These are phyloP conservation scores for Sialis lutaria DNA, from an alignment of 2,888 invertebrate genomes.

Conservation along the genomic window DNA sequence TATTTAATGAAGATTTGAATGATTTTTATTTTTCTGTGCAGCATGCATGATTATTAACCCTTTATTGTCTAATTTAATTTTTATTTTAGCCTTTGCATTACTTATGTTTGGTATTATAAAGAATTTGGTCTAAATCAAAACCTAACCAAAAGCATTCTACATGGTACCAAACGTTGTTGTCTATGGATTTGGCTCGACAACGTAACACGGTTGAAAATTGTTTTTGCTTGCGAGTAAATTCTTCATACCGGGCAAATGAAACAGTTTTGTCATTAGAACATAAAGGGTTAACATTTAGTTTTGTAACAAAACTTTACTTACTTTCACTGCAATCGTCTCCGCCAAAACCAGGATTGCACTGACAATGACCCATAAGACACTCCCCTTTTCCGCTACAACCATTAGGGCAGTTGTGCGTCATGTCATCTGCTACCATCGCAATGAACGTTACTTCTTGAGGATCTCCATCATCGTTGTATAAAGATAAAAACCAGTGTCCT, in stretches of 20 bases:
- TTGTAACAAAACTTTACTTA: slow-evolving; percentile 29
- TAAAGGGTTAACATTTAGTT: neutral
- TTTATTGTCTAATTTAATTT: too few relatives aligned
- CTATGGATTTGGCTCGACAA: too few relatives aligned
- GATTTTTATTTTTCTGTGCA: too few relatives aligned
- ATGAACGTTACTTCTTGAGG: slow-evolving; percentile 74
- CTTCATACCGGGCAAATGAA: neutral
- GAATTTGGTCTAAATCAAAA: neutral
- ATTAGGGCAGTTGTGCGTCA: slow-evolving; percentile 90
- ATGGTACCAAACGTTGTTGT: too few relatives aligned
- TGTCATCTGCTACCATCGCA: slow-evolving; percentile 72
- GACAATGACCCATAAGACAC: slow-evolving; percentile 87
- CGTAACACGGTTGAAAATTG: neutral
- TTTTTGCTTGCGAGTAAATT: neutral
- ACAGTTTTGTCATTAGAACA: neutral
- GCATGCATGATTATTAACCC: too few relatives aligned
- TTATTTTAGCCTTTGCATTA: too few relatives aligned
- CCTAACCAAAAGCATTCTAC: neutral
- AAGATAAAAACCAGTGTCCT: slow-evolving; percentile 89
- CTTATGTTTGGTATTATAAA: too few relatives aligned
- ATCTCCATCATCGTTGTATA: slow-evolving; percentile 92
- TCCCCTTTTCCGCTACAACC: slow-evolving; percentile 95
- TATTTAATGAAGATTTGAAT: too few relatives aligned
- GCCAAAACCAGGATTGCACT: slow-evolving; percentile 91
- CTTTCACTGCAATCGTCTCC: slow-evolving; percentile 95